A percentile compares a stretch with the other conserved stretches of the same genome.
phyloP scores from a whole-genome alignment of 2,797 vertebrate genomes.

The Chelon labrosus region DNA sequence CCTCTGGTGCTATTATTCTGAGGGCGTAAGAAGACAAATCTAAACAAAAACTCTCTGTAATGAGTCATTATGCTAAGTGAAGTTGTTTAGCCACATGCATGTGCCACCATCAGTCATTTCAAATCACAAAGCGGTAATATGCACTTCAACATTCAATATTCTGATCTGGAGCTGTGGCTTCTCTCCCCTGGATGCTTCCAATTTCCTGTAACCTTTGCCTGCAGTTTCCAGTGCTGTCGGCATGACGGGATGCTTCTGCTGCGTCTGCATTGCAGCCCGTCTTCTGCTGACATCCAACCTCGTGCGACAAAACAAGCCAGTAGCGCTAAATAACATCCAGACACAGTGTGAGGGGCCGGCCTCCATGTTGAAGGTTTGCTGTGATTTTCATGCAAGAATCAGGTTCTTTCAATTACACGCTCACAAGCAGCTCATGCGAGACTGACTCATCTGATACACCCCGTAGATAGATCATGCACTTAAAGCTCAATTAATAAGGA shows the following conservation, averaged over 20 bases:
- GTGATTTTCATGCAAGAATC: conserved; percentile 27
- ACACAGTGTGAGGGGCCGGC: neutral
- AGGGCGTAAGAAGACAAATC: conserved; percentile 45
- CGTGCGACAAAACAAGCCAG: conserved; percentile 8
- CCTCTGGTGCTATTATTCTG: conserved; percentile 47
- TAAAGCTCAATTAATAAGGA: conserved; percentile 62
- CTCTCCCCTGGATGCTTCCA: conserved; percentile 13
- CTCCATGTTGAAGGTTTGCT: conserved; percentile 17
- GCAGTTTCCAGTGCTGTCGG: conserved; percentile 16
- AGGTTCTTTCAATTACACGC: conserved; percentile 40
- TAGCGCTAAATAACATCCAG: neutral
- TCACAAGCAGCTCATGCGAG: conserved; percentile 13
- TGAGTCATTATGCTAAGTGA: conserved; percentile 50
- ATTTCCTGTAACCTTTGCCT: conserved; percentile 22
- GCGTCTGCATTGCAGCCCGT: conserved; percentile 13
- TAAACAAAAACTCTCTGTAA: conserved; percentile 52
- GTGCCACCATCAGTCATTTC: conserved; percentile 43
- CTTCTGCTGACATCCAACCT: conserved; percentile 42
- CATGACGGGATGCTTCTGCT: conserved; percentile 32
- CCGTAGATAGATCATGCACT: conserved; percentile 41
- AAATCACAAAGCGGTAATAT: conserved; percentile 34
- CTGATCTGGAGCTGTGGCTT: conserved; percentile 14
- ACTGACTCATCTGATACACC: conserved; percentile 40
- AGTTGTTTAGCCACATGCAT: conserved; percentile 36
- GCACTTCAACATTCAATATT: conserved; percentile 35